Evolutionary conservation across 2,113 vertebrate species (phyloP).

Genomic region (Phocoena sinus): DNA sequence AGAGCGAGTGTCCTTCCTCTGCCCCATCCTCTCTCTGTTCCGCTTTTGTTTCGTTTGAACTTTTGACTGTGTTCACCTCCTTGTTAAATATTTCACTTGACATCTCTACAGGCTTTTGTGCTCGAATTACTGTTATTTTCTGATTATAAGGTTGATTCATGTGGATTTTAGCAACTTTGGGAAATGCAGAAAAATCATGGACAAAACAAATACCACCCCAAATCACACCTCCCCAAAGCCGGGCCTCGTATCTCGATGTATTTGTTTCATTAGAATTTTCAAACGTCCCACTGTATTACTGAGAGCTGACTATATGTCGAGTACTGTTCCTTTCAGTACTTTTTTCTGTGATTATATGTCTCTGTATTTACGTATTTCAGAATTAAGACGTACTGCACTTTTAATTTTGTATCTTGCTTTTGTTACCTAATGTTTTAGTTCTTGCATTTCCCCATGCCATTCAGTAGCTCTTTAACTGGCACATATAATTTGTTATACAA

Average conservation of each 20-base stretch:
- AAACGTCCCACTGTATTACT: not conserved
- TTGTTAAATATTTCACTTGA: not conserved
- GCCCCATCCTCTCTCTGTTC: not conserved
- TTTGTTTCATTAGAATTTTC: not conserved
- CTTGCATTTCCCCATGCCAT: not conserved
- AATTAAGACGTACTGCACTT: not conserved
- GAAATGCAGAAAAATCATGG: not conserved
- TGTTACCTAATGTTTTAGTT: not conserved
- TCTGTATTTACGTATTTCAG: not conserved
- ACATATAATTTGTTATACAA: not conserved
- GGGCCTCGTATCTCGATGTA: fast-evolving
- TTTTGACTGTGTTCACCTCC: not conserved
- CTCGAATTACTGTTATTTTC: not conserved
- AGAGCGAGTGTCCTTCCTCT: not conserved
- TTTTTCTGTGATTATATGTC: not conserved
- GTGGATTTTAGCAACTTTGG: not conserved
- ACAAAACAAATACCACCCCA: not conserved
- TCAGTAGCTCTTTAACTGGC: not conserved
- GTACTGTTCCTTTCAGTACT: too few relatives aligned
- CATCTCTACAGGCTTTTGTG: not conserved
- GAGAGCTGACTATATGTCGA: too few relatives aligned
- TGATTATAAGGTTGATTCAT: not conserved
- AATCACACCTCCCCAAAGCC: not conserved
- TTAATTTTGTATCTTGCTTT: not conserved
- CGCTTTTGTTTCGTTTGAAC: not conserved